Conservation (phyloP, 2,888 invertebrate genomes). For the Pandemis cinnamomeana region DNA sequence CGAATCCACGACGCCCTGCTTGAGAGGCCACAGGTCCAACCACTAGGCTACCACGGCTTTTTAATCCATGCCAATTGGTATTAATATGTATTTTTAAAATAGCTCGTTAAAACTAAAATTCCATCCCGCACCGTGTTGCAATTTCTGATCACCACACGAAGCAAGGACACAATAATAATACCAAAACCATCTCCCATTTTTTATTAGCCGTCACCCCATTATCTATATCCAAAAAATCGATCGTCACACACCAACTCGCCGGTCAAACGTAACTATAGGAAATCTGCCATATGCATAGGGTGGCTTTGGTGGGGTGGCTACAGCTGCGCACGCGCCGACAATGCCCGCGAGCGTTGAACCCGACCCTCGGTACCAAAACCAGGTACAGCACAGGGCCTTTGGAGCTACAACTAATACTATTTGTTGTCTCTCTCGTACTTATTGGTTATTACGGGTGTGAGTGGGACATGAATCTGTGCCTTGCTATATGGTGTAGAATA, state of each 20-base stretch:
- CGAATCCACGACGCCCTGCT: too few species aligned
- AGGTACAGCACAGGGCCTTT: slow-evolving; percentile 49
- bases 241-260: slow-evolving; percentile 43
- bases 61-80: too few species aligned
- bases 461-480: neutral
- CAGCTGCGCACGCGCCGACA: slow-evolving; percentile 83
- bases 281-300: slow-evolving; percentile 73
- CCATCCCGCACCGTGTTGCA: too few species aligned
- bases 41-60: too few species aligned
- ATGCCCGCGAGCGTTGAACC: slow-evolving; percentile 80
- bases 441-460: neutral
- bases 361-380: slow-evolving; percentile 59
- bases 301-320: slow-evolving; percentile 57
- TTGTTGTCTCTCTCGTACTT: neutral
- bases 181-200: neutral
- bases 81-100: too few species aligned
- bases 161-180: slow-evolving; percentile 6
- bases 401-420: neutral
- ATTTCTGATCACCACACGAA: neutral
- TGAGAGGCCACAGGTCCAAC: too few species aligned
- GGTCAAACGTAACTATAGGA: slow-evolving; percentile 37
- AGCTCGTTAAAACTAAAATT: too few species aligned
- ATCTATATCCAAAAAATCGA: slow-evolving; percentile 49
- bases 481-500: neutral
- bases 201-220: slow-evolving; percentile 19